Percentiles rank a stretch among this genome's conserved stretches.
phyloP scores from a whole-genome alignment of 2,888 invertebrate genomes.

The Andrena bucephala region DNA sequence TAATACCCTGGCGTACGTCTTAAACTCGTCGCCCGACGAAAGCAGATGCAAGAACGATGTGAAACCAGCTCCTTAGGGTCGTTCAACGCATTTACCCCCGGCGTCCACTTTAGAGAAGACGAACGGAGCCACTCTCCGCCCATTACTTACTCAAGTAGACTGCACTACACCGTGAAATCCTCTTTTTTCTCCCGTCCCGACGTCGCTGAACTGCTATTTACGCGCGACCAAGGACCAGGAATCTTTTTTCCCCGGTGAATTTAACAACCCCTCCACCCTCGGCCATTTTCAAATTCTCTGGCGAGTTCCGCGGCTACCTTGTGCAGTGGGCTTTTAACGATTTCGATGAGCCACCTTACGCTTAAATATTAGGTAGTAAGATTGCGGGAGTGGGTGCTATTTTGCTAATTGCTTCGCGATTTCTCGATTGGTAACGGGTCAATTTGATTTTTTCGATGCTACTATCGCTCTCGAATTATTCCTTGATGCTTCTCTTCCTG shows the following conservation, averaged over 20 bases:
- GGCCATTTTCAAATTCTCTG: constrained; percentile 33
- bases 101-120: constrained; percentile 57
- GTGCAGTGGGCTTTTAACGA: not conserved
- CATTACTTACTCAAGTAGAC: constrained; percentile 64
- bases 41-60: constrained; percentile 31
- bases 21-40: not conserved
- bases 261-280: constrained; percentile 34
- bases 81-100: constrained; percentile 57
- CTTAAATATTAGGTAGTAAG: not conserved
- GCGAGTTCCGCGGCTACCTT: constrained; percentile 22
- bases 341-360: not conserved
- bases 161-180: constrained; percentile 57
- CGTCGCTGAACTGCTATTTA: constrained; percentile 59
- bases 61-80: constrained; percentile 43
- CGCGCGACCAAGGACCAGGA: constrained; percentile 38
- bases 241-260: constrained; percentile 41
- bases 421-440: too few species aligned
- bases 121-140: constrained; percentile 59
- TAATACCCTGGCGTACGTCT: not conserved
- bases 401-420: not conserved
- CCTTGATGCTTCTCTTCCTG: too few species aligned
- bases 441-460: too few species aligned
- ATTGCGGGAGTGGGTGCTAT: not conserved
- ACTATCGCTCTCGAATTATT: too few species aligned
- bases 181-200: constrained; percentile 47